A percentile compares a stretch with the other conserved stretches of the same genome.
These are phyloP conservation scores for Hippocampus comes DNA, from an alignment of 2,113 vertebrate species.

Conservation along the genomic window DNA sequence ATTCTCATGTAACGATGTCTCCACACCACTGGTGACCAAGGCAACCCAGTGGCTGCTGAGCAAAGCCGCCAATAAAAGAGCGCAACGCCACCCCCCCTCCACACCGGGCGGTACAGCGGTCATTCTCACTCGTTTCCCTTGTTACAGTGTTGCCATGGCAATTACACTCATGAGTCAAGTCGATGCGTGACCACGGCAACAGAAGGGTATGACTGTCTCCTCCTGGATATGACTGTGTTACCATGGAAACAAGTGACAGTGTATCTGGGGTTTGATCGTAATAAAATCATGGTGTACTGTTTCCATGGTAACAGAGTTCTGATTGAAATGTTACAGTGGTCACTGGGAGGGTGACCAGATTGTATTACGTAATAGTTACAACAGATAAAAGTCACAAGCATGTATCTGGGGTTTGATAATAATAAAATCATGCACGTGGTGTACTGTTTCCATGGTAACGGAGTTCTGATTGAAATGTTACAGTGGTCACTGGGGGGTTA, in stretches of 20 bases:
- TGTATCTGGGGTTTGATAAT: not conserved
- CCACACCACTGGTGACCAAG: constrained; percentile 8
- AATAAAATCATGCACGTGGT: not conserved
- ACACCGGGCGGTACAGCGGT: not conserved
- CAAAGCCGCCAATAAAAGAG: not conserved
- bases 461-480: too few relatives aligned
- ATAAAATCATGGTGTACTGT: not conserved
- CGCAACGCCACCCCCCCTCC: too few relatives aligned
- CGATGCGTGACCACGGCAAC: not conserved
- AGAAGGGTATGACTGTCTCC: not conserved
- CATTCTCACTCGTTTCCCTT: not conserved
- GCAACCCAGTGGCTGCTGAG: constrained; percentile 6
- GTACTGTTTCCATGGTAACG: not conserved
- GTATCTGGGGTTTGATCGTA: not conserved
- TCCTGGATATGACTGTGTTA: not conserved
- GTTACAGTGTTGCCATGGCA: constrained; percentile 3
- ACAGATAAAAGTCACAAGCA: too few relatives aligned
- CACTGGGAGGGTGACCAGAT: too few relatives aligned
- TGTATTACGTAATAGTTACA: too few relatives aligned
- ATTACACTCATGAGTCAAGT: not conserved
- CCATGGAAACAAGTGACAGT: not conserved
- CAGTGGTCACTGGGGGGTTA: too few relatives aligned
- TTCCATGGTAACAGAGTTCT: not conserved
- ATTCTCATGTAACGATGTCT: too few relatives aligned
- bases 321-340: too few relatives aligned